phyloP scores from a whole-genome alignment of 2,113 vertebrate genomes.

The Etheostoma cragini region DNA sequence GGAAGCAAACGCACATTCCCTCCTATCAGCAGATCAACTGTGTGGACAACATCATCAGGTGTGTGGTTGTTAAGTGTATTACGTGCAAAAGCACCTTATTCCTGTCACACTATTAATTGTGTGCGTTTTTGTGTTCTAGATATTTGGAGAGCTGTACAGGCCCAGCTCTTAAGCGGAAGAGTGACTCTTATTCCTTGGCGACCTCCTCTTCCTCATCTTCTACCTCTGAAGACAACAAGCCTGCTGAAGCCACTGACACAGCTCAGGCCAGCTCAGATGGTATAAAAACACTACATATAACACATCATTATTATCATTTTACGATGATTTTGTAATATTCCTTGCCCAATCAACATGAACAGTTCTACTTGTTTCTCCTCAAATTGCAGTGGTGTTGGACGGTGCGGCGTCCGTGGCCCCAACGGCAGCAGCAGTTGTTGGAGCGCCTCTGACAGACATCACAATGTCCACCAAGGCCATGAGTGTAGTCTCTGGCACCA shows the following conservation, averaged over 20 bases:
- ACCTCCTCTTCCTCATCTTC: constrained; percentile 88
- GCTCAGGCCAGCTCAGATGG: constrained; percentile 73
- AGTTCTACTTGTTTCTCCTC: constrained; percentile 35
- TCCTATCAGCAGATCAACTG: constrained; percentile 95
- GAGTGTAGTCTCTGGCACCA: constrained; percentile 87
- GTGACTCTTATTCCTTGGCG: constrained; percentile 81
- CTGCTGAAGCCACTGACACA: constrained; percentile 57
- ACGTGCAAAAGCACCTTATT: neutral
- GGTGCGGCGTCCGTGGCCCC: constrained; percentile 69
- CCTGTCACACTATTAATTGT: neutral
- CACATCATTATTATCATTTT: neutral
- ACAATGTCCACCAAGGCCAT: constrained; percentile 85
- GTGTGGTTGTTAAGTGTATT: constrained; percentile 6
- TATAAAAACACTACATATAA: constrained; percentile 64
- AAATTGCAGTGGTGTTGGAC: constrained; percentile 71
- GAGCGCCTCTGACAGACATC: constrained; percentile 83
- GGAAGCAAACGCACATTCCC: constrained; percentile 81
- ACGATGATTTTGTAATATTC: neutral
- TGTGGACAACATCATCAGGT: constrained; percentile 92
- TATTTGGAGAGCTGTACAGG: constrained; percentile 90
- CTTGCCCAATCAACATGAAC: neutral
- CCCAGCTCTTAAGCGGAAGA: constrained; percentile 90
- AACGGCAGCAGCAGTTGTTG: constrained; percentile 73
- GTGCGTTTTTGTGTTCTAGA: constrained; percentile 66
- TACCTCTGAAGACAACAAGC: constrained; percentile 88